Percentiles rank a stretch among this genome's conserved stretches.
Evolutionary conservation across 2,797 vertebrate genomes (phyloP).

Genomic region (Sebastes nivosus): DNA sequence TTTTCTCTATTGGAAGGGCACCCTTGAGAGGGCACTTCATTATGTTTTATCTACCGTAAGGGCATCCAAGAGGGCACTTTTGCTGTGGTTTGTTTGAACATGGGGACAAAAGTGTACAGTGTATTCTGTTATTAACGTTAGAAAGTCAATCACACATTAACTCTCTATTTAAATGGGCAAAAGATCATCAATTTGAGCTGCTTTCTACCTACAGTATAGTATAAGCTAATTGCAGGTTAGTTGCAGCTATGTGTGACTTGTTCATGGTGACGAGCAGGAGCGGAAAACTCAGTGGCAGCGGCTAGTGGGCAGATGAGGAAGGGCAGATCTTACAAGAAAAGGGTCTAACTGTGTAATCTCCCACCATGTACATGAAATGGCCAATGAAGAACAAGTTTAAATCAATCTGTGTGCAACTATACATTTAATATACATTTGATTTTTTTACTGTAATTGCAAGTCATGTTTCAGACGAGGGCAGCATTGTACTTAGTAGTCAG

Average conservation of each 20-base stretch:
- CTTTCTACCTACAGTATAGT: too few species aligned
- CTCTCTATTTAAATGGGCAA: background rate
- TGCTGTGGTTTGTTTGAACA: too few species aligned
- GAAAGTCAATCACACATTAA: background rate
- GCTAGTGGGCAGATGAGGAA: background rate
- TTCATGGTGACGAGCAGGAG: background rate
- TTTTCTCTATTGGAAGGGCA: too few species aligned
- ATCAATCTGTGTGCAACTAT: too few species aligned
- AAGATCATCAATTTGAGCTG: background rate
- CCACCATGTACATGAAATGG: background rate
- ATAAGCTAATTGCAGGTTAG: background rate
- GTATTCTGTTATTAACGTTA: background rate
- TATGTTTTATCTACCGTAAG: too few species aligned
- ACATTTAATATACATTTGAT: too few species aligned
- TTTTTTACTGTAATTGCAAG: background rate
- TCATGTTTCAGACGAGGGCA: background rate
- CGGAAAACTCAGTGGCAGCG: background rate
- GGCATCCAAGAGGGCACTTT: too few species aligned
- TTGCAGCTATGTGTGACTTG: background rate
- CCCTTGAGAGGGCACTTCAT: too few species aligned
- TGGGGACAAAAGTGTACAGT: too few species aligned
- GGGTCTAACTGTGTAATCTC: background rate
- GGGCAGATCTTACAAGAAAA: background rate
- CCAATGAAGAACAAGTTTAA: background rate
- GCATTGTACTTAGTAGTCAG: background rate